Evolutionary conservation across 2,797 vertebrate species (phyloP).

Genomic region (Tapera naevia): DNA sequence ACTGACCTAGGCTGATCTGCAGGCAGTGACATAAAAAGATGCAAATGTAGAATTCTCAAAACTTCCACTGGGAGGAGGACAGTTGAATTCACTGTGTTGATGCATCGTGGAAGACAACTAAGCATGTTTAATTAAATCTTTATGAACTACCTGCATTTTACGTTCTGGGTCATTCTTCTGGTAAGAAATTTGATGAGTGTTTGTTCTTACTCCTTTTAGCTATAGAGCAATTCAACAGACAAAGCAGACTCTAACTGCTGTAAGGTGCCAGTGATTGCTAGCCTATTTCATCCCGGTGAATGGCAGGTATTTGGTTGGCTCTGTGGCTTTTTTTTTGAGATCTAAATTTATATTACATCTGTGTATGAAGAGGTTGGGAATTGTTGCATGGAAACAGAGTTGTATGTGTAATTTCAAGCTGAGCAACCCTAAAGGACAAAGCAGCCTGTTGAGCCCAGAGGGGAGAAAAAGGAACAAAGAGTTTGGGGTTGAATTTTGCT

Average conservation of each 20-base stretch:
- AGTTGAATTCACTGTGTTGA: not conserved
- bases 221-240: not conserved
- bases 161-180: not conserved
- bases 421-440: not conserved
- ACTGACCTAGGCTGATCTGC: not conserved
- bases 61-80: not conserved
- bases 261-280: not conserved
- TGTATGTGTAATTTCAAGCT: not conserved
- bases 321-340: not conserved
- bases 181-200: not conserved
- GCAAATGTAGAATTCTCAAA: not conserved
- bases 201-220: not conserved
- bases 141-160: not conserved
- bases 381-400: not conserved
- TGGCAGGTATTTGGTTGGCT: not conserved
- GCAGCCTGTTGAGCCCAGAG: not conserved
- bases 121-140: not conserved
- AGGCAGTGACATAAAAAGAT: not conserved
- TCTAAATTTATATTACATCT: not conserved
- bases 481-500: not conserved
- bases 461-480: not conserved
- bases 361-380: not conserved
- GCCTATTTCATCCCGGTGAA: not conserved
- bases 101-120: not conserved
- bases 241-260: not conserved